Base-by-base conservation (phyloP, 1,140 invertebrate genomes). In the Pteromalus puparum region DNA sequence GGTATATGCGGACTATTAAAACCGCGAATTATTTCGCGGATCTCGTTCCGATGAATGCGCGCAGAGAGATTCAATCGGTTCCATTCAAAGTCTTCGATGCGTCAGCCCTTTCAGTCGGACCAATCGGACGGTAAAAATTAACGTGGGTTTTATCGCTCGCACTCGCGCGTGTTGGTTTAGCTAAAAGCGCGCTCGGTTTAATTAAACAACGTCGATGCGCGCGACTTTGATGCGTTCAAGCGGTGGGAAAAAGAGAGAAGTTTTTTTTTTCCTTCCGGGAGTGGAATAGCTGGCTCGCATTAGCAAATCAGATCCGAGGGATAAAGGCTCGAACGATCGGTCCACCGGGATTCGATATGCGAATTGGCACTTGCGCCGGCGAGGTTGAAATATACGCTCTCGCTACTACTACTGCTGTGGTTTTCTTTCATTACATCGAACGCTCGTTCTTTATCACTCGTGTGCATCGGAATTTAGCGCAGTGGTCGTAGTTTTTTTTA, bases 221-320 rank as follows among this genome's bases (percentile, higher is more conserved):
- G 30, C 46, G 53, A 61, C 53, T 61, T 61, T 61, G 21, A n/a
- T 61, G 18, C 53, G 30, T n/a, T 7, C 1, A 2, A 0, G 4
- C 2, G 48, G 12, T 34, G 30, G 48, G 18, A 53, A 53, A 48
- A 15, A 48, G 42, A 13, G 48, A 21, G 48, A 2, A 42, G 38
- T 7, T 42, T 12, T 10, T 34, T 34, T 34, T 42, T 42, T 42
- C 10, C 38, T 42, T 42, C 38, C 38, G 10, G 6, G 53, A n/a
- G 18, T 5, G 18, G 5, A n/a, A n/a, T 6, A 61, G 53, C 18
- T 21, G 30, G 28, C 15, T 34, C 72, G 72, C 72, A 73, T 73
- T 73, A 73, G 72, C 72, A 73, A 73, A 73, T 73, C 72, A 73
- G 30, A 73, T 73, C 72, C 21, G 72, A 24, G 68, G 34, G 21